Evolutionary conservation across 2,888 invertebrate species (phyloP), one percentile per base, ranked within the genome.

Genomic region (Magallana nippona): DNA sequence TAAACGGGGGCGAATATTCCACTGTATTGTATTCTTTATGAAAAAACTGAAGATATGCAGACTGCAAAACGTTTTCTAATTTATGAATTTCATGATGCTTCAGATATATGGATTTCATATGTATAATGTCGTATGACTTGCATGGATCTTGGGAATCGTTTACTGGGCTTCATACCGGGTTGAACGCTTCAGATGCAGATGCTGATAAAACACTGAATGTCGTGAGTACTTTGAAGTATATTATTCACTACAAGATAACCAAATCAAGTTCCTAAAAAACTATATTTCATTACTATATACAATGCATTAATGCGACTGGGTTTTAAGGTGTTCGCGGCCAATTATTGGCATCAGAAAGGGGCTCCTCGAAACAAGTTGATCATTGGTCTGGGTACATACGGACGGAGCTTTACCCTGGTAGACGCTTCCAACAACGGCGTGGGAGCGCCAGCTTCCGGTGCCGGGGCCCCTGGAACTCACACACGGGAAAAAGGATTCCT

Each of bases 151-250:
- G 93, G 93, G 92, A 93, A 2, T 84, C 85, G 1, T 78, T 83
- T 60, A 91, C 93, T 1, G 93, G 93, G 10, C 91, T 91, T 79
- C 92, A 93, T 84, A 88, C 92, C n/a, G 93, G 93, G 0, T 88
- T 94, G 11, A 90, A 89, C 81, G 83, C 87, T 10, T 82, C 87
- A 56, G n/a, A 78, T 8, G 85, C 71, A 10, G 90, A 90, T 55
- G 79, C 77, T 0, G 88, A 86, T 0, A 60, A 83, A 15, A 85
- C 85, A 81, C 82, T 89, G 1, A 89, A 88, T 78, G 71, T 89
- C 85, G 89, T 90, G 79, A 82, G 79, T 82, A 22, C 44, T 44
- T 44, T 44, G 44, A 44, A 5, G 5, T n/a, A 44, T 44, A 44
- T 8, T 44, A 44, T 44, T 44, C 3, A 44, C 44, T 44, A 44